phyloP scores from a whole-genome alignment of 2,888 invertebrate genomes.

The Phymatocera aterrima region DNA sequence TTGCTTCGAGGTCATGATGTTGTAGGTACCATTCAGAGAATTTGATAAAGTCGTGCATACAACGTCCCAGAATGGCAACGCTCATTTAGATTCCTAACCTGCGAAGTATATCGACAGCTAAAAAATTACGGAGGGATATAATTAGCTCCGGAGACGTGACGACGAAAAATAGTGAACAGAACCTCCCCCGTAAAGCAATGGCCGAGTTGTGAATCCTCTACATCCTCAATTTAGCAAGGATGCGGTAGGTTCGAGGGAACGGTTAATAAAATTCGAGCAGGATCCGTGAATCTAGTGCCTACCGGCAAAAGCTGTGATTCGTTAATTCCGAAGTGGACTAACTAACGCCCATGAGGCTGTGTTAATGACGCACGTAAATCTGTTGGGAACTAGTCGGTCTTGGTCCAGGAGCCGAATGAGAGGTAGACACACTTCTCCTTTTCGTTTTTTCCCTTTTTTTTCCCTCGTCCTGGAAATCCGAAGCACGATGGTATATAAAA shows the following conservation, averaged over 20 bases:
- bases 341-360: constrained; percentile 17
- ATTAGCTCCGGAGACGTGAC: background rate
- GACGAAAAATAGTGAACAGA: background rate
- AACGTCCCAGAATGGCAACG: too few relatives aligned
- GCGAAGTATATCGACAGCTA: background rate
- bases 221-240: background rate
- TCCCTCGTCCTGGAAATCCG: constrained; percentile 34
- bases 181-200: background rate
- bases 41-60: too few relatives aligned
- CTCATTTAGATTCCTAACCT: background rate
- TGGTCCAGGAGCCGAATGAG: background rate
- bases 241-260: background rate
- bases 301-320: constrained; percentile 15
- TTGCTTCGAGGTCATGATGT: too few relatives aligned
- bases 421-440: constrained; percentile 6
- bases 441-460: constrained; percentile 14
- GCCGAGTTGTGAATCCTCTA: background rate
- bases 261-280: constrained; percentile 17
- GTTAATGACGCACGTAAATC: constrained; percentile 51
- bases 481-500: constrained; percentile 7
- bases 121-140: background rate
- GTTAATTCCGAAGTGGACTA: constrained; percentile 15
- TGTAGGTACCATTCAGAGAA: too few relatives aligned
- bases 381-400: constrained; percentile 41
- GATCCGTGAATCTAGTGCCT: constrained; percentile 3